Evolutionary conservation across 2,113 vertebrate genomes (phyloP), one percentile per base, ranked within the genome.

Genomic region (Peromyscus polionotus): DNA sequence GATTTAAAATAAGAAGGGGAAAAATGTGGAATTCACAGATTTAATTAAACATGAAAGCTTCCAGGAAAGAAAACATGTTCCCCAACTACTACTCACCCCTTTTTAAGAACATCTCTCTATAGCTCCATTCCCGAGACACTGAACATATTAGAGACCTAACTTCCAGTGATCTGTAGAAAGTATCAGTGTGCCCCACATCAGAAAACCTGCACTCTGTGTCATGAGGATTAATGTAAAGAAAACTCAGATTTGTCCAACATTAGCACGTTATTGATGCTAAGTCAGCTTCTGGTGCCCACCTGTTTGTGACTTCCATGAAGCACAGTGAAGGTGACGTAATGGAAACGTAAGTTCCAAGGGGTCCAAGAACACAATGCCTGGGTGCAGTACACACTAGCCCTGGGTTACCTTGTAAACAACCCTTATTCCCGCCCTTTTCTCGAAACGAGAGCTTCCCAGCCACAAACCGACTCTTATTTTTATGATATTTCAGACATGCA

Each of bases 1-100:
- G 94, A 95, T 91, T 96, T 93, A 96, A 88, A 96, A 90, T 94
- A 65, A 95, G 95, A 72, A 93, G 89, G 36, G 67, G 67, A 48
- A 97, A 79, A 95, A 95, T 83, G 73, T 95, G 94, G 95, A 80
- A 97, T 96, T 94, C 96, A 94, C 93, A 96, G 95, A 91, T 92
- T 93, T 96, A 97, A 97, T 97, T 97, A 97, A 97, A 97, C 96
- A 96, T 63, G 89, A 97, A 98, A 94, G 83, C 75, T 93, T 91
- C 59, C 72, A 96, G 67, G 61, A 76, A 92, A 88, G 95, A 96
- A 96, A 95, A 83, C 42, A 42, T 33, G 77, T 28, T 68, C 24
- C 63, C 57, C 31, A 36, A 4, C 42, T 67, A 7, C 48, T 3
- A 33, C 11, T 48, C 26, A 31, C 48, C 39, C 86, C 63, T 87